Base-by-base conservation (phyloP, 92 coral and sea anemone genomes). In the Meandrina meandrites region DNA sequence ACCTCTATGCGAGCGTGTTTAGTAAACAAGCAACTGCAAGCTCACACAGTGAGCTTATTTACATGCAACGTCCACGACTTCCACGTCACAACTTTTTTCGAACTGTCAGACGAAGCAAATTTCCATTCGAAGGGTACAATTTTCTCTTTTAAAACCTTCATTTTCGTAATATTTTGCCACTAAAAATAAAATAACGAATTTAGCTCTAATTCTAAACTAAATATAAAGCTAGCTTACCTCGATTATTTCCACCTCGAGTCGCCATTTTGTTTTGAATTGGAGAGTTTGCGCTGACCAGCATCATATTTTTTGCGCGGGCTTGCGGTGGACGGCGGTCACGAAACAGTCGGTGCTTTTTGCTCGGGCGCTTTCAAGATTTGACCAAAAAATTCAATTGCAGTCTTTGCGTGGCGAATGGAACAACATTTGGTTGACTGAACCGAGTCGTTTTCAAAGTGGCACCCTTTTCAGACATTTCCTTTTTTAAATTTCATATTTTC, bases 11-110 rank as follows among this genome's bases (percentile, higher is more conserved):
- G 16, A 1, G 10, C 15, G 57, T 8, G 57, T 51, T 45, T 45
- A 45, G 48, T 21, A 58, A 58, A 58, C 66, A 21, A 58, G 66
- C 60, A 19, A 24, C 8, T 24, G 1, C 69, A 62, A 7, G 0
- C 1, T 7, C 27, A 58, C 8, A 62, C 14, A 62, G 67, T 60
- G 21, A 62, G 67, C 31, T 62, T 22, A 24, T 62, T 3, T 62
- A 13, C 30, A 32, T 36, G 27, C n/a, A n/a, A n/a, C n/a, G n/a
- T n/a, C n/a, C n/a, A n/a, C n/a, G n/a, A n/a, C n/a, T 74, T 76
- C 80, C 84, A 80, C 84, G 84, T 80, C 84, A 80, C 84, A 31
- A 79, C 82, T 40, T 40, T 27, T 40, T 40, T 6, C 45, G 45
- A 16, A 50, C 31, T 16, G 54, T 50, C 69, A 62, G 69, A 66